Base-by-base conservation (phyloP, 2,888 invertebrate genomes). In the Hermodice carunculata region DNA sequence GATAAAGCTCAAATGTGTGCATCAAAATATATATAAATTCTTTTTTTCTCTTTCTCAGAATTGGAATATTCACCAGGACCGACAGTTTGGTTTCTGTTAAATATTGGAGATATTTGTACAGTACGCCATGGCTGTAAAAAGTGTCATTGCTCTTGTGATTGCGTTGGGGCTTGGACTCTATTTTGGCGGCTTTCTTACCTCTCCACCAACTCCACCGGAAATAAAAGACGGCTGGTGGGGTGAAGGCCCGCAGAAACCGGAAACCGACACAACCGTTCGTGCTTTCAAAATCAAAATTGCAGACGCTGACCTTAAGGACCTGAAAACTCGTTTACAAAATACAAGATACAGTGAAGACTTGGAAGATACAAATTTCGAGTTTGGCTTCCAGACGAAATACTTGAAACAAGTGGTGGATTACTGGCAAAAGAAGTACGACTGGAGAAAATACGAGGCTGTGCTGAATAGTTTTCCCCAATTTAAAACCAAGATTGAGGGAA, bases 401-500 rank as follows among this genome's bases (percentile, higher is more conserved):
- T 28, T 58, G 22, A 32, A 51, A 28, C n/a, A 51, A 11, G 49
- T 70, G 19, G 42, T 69, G 6, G 67, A 82, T 48, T 92, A 93
- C 83, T 97, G 97, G 97, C 89, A 89, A 14, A 90, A 90, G 40
- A 63, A 62, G 11, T 95, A 93, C 82, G 89, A 93, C 76, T 93
- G 92, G 92, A 83, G 85, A 31, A 89, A 91, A 56, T 88, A 92
- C 11, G 91, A 94, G 80, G 81, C 86, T 2, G 88, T 89, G 62
- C 85, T 96, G n/a, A 95, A 95, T 80, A 87, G 89, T 67, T 92
- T 91, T 75, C 89, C 91, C 0, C 94, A 95, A 66, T 95, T 88
- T 81, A 89, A 88, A 52, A 94, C 94, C 0, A 90, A 91, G 62
- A 91, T 95, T 74, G 92, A 93, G 82, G 93, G 93, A 53, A 79